Conservation (phyloP, 2,797 vertebrate species). For the Hypotaenidia okinawae region DNA sequence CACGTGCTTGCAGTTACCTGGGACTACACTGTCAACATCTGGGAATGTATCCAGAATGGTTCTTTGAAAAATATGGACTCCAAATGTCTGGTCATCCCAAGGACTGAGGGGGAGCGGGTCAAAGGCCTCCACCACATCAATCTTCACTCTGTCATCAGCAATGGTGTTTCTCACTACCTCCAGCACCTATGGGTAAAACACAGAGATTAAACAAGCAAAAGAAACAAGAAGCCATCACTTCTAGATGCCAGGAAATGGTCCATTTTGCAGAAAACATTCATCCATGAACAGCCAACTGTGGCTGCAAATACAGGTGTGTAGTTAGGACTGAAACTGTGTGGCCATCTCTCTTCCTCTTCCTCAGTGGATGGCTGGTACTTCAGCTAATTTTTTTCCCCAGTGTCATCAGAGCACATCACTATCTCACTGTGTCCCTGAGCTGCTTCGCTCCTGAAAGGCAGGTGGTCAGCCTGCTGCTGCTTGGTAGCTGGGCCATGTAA, state of each 20-base stretch:
- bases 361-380: not conserved
- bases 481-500: not conserved
- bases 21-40: conserved; percentile 80
- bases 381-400: not conserved
- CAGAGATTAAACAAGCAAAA: not conserved
- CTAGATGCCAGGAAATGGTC: not conserved
- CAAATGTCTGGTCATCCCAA: conserved; percentile 83
- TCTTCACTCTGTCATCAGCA: conserved; percentile 87
- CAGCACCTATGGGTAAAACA: conserved; percentile 79
- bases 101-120: conserved; percentile 90
- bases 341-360: not conserved
- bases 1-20: conserved; percentile 81
- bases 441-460: not conserved
- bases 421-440: not conserved
- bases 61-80: conserved; percentile 88
- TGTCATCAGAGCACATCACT: not conserved
- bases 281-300: not conserved
- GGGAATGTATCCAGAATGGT: conserved; percentile 89
- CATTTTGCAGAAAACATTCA: not conserved
- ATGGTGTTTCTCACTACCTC: conserved; percentile 80
- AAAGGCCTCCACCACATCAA: conserved; percentile 83
- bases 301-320: not conserved
- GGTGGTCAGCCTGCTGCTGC: not conserved
- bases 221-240: not conserved
- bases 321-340: not conserved